These are phyloP conservation scores for Typhlomys cinereus DNA, from an alignment of 2,113 vertebrate species.

Conservation along the genomic window DNA sequence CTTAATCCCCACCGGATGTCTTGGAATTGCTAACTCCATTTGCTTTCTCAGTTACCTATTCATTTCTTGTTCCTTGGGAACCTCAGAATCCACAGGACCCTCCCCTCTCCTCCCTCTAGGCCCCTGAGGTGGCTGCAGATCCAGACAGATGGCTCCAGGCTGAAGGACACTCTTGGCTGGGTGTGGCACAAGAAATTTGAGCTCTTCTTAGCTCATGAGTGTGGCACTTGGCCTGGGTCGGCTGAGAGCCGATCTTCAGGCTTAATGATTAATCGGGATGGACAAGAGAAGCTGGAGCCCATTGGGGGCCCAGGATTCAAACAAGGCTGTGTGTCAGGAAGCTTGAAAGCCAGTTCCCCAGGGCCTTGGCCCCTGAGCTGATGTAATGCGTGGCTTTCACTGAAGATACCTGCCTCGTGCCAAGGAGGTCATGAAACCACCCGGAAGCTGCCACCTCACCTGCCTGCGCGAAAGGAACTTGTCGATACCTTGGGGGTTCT, in stretches of 20 bases:
- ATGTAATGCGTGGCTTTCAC: background rate
- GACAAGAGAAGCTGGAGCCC: background rate
- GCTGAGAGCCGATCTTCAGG: conserved; percentile 11
- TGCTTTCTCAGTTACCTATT: conserved; percentile 6
- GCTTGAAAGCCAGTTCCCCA: background rate
- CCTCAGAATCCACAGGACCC: background rate
- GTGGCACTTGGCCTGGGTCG: background rate
- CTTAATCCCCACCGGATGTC: background rate
- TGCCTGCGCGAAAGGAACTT: background rate
- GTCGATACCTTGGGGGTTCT: background rate
- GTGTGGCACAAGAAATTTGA: background rate
- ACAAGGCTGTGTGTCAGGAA: background rate
- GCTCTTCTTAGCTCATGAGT: background rate
- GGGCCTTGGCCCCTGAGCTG: too few species aligned
- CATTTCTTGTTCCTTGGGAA: background rate
- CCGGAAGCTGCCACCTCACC: background rate
- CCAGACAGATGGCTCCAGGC: background rate
- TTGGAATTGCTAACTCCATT: background rate
- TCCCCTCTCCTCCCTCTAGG: background rate
- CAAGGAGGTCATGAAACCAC: background rate
- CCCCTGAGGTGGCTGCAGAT: background rate
- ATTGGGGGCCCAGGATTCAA: background rate
- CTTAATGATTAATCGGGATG: conserved; percentile 49
- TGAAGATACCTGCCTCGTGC: background rate
- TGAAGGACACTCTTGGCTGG: background rate